A percentile compares a stretch with the other conserved stretches of the same genome.
Conservation (phyloP, 2,797 vertebrate genomes). For the Malurus leucopterus region DNA sequence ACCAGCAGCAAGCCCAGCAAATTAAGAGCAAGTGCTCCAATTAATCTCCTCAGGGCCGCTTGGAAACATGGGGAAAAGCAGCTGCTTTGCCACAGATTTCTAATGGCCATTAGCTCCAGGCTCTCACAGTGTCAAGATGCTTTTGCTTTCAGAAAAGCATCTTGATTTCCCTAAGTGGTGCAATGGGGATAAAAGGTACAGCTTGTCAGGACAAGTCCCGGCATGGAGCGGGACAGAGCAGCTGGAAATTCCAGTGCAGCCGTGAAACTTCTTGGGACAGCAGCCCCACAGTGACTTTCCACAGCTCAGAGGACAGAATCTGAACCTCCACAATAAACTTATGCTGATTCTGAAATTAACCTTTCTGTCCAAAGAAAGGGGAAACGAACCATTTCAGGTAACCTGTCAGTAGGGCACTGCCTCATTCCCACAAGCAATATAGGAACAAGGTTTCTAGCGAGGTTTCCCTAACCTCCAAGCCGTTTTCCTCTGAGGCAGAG, state of each 20-base stretch:
- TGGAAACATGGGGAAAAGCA: background rate
- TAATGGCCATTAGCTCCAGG: background rate
- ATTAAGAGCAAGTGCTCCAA: background rate
- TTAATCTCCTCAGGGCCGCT: background rate
- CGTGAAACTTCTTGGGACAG: background rate
- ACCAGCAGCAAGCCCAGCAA: fast-evolving
- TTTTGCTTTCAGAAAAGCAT: background rate
- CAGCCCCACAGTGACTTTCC: background rate
- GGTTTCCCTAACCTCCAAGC: background rate
- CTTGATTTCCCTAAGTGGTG: background rate
- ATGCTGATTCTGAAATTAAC: background rate
- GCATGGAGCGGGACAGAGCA: fast-evolving
- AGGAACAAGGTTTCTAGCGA: background rate
- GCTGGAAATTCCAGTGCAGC: background rate
- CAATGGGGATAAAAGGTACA: background rate
- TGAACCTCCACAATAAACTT: background rate
- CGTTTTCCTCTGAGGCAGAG: background rate
- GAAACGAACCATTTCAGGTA: background rate
- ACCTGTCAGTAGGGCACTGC: background rate
- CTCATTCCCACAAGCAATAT: background rate
- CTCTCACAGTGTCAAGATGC: fast-evolving
- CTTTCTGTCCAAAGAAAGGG: background rate
- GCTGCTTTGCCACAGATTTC: background rate
- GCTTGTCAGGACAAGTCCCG: background rate
- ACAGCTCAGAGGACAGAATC: background rate